A percentile compares a stretch with the other conserved stretches of the same genome.
Conservation (phyloP, 2,113 vertebrate genomes). For the Sinosuthora webbiana region DNA sequence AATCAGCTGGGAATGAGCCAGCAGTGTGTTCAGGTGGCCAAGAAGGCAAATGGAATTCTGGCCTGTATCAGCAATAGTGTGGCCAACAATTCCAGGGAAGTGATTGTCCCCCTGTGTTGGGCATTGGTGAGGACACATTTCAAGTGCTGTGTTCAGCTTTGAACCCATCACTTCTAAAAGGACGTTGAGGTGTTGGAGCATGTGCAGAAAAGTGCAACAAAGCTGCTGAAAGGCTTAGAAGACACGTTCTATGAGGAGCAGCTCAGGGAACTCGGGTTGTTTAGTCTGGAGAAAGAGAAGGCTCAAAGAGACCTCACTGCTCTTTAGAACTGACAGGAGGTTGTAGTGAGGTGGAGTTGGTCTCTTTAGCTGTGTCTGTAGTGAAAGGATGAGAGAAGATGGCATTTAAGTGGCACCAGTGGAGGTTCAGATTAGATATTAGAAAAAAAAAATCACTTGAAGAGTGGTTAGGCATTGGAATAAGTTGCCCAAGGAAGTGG, state of each 20-base stretch:
- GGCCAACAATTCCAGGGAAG: background rate
- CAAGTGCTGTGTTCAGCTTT: background rate
- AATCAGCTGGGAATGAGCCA: background rate
- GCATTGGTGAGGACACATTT: background rate
- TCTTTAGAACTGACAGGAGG: background rate
- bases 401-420: background rate
- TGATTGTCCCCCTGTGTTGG: background rate
- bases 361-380: background rate
- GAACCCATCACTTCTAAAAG: background rate
- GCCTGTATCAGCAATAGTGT: background rate
- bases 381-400: background rate
- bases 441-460: background rate
- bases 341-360: background rate
- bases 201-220: background rate
- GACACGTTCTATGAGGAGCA: background rate
- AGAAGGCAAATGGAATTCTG: background rate
- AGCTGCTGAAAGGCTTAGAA: background rate
- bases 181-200: fast-evolving
- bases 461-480: background rate
- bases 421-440: background rate
- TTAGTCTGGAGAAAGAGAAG: background rate
- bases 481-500: background rate
- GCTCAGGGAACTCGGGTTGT: fast-evolving
- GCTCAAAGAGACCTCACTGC: background rate
- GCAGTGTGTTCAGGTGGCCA: background rate